Base-by-base conservation (phyloP, 1,140 invertebrate genomes). In the Apis florea region DNA sequence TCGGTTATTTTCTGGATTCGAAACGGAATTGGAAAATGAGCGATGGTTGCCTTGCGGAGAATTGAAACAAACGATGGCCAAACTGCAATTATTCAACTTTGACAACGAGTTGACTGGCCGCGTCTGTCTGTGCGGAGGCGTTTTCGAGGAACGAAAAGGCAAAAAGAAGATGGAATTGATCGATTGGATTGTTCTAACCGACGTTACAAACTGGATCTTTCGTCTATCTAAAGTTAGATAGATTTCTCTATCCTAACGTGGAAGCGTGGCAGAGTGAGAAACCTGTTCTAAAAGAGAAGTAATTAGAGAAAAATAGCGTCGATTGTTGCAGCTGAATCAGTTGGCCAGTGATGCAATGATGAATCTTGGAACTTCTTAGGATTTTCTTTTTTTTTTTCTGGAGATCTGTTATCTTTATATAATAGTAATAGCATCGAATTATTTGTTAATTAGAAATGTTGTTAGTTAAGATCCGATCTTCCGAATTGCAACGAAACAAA, bases 1-100 rank as follows among this genome's bases (percentile, higher is more conserved):
- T 71, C 69, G 69, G 40, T 31, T n/a, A 11, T 12, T 0, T 40
- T 3, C 5, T 6, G 31, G 31, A 40, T 40, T 6, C 53, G 17
- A 19, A 21, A 26, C 19, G 53, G 53, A 71, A 71, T 31, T 71
- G 19, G 69, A 58, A 31, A 54, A 71, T 71, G 69, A 71, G 15
- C 40, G 58, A 71, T 56, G 69, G 19, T 58, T 21, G 53, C 24
- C 53, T 40, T 26, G 69, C 69, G 24, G 53, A 56, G 53, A 71
- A 19, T 26, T 31, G 69, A 56, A 67, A 77, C 64, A 59, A 77
- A 67, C 54, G 75, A 77, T 51, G 31, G 51, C 31, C 53, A 31
- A 49, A 49, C 1, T 12, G 51, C 51, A 24, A 68, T 77, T 53
- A 56, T 24, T 77, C 64, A 77, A 67, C 53, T 17, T 66, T 53